Evolutionary conservation across 2,797 vertebrate species (phyloP).

Genomic region (Protonibea diacanthus): DNA sequence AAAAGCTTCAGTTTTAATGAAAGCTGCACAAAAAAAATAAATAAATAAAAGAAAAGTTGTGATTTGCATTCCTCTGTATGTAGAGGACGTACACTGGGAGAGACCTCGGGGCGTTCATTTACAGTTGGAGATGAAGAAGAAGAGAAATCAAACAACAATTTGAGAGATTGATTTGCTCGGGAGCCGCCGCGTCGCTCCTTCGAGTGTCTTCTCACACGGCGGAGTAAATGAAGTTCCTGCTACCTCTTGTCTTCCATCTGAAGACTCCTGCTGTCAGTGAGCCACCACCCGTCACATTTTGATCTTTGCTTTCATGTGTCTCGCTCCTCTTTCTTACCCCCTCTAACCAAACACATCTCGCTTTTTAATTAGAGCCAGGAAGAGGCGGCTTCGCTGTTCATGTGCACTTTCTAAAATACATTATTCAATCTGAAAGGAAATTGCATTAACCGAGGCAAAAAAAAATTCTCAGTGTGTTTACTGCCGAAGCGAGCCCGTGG

Average conservation of each 20-base stretch:
- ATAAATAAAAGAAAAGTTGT: not conserved
- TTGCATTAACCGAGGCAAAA: conserved; percentile 22
- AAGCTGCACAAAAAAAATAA: conserved; percentile 5
- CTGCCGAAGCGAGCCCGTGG: conserved; percentile 36
- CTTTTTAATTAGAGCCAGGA: conserved; percentile 59
- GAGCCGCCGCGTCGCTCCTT: conserved; percentile 14
- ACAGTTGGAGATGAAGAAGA: conserved; percentile 31
- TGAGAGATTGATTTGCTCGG: conserved; percentile 31
- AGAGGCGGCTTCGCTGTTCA: conserved; percentile 21
- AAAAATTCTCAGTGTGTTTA: conserved; percentile 22
- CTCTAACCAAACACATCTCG: conserved; percentile 38
- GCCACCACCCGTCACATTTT: conserved; percentile 43
- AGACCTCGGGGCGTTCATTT: conserved; percentile 33
- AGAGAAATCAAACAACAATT: conserved; percentile 47
- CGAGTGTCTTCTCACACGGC: conserved; percentile 34
- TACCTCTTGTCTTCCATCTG: conserved; percentile 38
- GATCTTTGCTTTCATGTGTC: conserved; percentile 48
- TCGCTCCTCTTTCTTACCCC: conserved; percentile 8
- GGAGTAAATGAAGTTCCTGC: conserved; percentile 51
- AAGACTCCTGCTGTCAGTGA: conserved; percentile 46
- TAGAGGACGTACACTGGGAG: not conserved
- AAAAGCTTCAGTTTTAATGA: not conserved
- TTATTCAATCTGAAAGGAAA: conserved; percentile 29
- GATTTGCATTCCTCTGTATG: conserved; percentile 4
- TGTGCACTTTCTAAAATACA: conserved; percentile 19